Evolutionary conservation across 2,888 invertebrate species (phyloP).

Genomic region (Acleris cristana): DNA sequence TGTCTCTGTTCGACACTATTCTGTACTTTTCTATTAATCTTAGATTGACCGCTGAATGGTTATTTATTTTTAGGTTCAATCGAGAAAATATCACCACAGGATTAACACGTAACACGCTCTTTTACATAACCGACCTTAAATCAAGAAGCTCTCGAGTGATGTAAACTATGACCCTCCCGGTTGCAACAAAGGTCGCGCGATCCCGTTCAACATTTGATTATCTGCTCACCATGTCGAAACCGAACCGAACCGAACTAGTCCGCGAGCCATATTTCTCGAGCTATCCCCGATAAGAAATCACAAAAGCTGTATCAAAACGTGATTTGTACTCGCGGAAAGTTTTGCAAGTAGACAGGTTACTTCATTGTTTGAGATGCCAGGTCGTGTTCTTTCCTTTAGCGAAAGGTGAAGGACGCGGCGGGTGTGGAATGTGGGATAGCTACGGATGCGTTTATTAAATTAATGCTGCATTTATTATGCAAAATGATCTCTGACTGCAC

Average conservation of each 20-base stretch:
- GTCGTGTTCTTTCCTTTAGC: constrained; percentile 64
- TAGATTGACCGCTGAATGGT: too few species aligned
- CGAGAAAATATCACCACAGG: background rate
- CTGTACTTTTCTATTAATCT: too few species aligned
- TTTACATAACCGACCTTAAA: constrained; percentile 23
- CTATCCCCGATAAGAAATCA: constrained; percentile 71
- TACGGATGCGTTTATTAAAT: constrained; percentile 36
- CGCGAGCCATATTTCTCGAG: constrained; percentile 69
- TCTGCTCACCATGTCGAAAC: constrained; percentile 68
- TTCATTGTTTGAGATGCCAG: constrained; percentile 65
- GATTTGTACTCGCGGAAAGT: constrained; percentile 64
- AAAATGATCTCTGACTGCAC: constrained; percentile 54
- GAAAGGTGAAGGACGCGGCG: constrained; percentile 74
- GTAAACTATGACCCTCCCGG: constrained; percentile 36
- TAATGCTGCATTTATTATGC: constrained; percentile 54
- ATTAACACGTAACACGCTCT: constrained; percentile 20
- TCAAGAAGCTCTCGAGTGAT: constrained; percentile 31
- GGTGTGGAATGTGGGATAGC: constrained; percentile 61
- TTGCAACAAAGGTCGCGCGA: constrained; percentile 42
- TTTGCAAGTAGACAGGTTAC: constrained; percentile 66
- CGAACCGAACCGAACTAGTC: constrained; percentile 56
- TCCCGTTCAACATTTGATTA: constrained; percentile 61
- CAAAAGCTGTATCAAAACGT: constrained; percentile 72
- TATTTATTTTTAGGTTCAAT: too few species aligned
- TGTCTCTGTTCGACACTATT: background rate